These are phyloP conservation scores for Luidia sarsii DNA, from an alignment of 53 echinoderm and acorn worm genomes.

Conservation along the genomic window DNA sequence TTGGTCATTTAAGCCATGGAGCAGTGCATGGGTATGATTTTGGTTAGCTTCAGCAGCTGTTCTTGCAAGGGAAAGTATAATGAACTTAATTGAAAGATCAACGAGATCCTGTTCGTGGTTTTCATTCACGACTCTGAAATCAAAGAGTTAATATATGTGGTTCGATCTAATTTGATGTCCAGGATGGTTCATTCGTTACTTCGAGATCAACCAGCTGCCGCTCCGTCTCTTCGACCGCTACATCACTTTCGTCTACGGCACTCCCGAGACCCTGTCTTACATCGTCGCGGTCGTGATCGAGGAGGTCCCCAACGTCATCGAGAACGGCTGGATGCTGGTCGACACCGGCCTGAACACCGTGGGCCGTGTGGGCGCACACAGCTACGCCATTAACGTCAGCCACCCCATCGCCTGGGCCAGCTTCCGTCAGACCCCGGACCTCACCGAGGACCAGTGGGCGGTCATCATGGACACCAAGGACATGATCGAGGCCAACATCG, in stretches of 20 bases:
- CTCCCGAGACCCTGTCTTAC: constrained; percentile 36
- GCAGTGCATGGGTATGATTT: no score
- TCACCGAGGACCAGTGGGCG: constrained; percentile 80
- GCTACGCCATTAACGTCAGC: constrained; percentile 93
- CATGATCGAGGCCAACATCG: constrained; percentile 37
- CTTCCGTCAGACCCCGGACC: constrained; percentile 76
- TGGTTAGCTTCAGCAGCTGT: no score
- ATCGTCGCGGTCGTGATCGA: constrained; percentile 35
- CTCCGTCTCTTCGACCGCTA: constrained; percentile 53
- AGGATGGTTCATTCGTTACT: constrained; percentile 94
- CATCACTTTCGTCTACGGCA: constrained; percentile 24
- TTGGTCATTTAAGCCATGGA: no score
- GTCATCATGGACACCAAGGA: constrained; percentile 58
- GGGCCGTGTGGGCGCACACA: constrained; percentile 72
- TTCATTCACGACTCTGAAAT: not conserved
- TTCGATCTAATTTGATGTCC: not conserved
- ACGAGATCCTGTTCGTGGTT: no score
- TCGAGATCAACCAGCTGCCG: constrained; percentile 77
- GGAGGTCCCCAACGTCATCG: constrained; percentile 50
- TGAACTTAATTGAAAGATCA: no score
- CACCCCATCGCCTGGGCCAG: constrained; percentile 96
- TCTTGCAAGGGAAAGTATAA: no score
- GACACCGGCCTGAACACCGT: constrained; percentile 63
- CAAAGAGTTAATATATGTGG: not conserved
- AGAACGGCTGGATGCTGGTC: constrained; percentile 36